Base-by-base conservation (phyloP, 2,888 invertebrate genomes). In the Apeira syringaria region DNA sequence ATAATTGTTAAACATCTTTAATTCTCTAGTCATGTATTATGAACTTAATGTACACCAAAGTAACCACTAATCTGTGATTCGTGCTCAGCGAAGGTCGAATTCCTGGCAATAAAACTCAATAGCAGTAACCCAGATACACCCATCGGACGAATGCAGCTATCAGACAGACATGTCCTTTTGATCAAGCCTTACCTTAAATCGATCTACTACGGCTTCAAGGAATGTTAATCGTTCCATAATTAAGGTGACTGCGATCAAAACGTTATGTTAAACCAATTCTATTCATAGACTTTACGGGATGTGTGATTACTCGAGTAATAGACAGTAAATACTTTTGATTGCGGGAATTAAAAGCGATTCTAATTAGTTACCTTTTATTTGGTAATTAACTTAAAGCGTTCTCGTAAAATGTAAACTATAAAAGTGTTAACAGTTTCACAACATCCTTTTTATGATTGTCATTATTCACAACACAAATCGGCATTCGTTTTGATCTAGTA, bases 51-150 rank as follows among this genome's bases (percentile, higher is more conserved):
- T 58, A 62, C 53, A 59, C 50, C 51, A 47, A 13, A 45, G 31
- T 28, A 39, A 47, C 59, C 59, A 56, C 59, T 51, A 49, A 46
- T 54, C 61, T 53, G 56, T 57, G 61, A 51, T 60, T 56, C 50
- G 61, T 17, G 30, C 56, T 53, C 50, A 60, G 54, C 65, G 78
- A 83, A 83, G 80, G 82, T 65, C 62, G 54, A 69, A 79, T 74
- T 70, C 74, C 69, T 59, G 58, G 73, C 72, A 76, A 77, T 85
- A 82, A 84, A 77, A 74, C 63, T 63, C 68, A 69, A 74, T 75
- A 64, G 67, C 59, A 60, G 58, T 80, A 82, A 83, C 85, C 84
- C 70, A 83, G 81, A 79, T 83, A 68, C 72, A 74, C 73, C 75
- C 74, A 72, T 70, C 66, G 58, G 56, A 68, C 63, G 68, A 59